Percentiles rank a stretch among this genome's conserved stretches.
Conservation (phyloP, 2,888 invertebrate genomes). For the Rhagonycha fulva region DNA sequence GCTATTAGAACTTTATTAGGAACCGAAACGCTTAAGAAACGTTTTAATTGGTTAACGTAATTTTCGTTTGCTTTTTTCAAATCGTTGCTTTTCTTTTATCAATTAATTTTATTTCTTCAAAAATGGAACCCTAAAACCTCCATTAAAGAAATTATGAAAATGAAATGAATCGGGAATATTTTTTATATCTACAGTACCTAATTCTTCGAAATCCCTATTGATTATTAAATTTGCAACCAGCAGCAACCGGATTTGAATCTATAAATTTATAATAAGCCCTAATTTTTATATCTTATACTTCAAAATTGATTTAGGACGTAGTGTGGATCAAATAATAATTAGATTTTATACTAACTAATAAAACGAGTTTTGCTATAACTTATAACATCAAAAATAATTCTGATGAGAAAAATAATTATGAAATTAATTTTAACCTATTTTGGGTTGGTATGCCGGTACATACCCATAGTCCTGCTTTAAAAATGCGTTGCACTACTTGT, state of each 20-base stretch:
- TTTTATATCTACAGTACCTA: not conserved
- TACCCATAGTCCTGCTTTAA: not conserved
- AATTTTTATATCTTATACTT: not conserved
- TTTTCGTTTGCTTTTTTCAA: not conserved
- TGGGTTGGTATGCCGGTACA: not conserved
- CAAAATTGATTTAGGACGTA: not conserved
- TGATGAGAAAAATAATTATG: not conserved
- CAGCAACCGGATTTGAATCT: not conserved
- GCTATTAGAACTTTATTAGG: not conserved
- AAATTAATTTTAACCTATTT: not conserved
- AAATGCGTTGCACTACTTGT: not conserved
- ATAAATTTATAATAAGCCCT: not conserved
- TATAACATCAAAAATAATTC: not conserved
- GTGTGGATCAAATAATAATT: not conserved
- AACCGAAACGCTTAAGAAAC: not conserved
- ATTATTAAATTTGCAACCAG: not conserved
- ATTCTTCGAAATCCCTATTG: not conserved
- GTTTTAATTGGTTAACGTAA: not conserved
- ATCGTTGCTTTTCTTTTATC: too few relatives aligned
- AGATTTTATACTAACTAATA: not conserved
- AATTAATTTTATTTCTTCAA: not conserved
- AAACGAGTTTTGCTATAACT: not conserved
- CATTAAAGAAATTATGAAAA: not conserved
- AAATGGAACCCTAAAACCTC: not conserved
- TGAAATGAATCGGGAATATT: not conserved